Evolutionary conservation across 2,888 invertebrate species (phyloP), one percentile per base, ranked within the genome.

Genomic region (Lamellibrachia columna): DNA sequence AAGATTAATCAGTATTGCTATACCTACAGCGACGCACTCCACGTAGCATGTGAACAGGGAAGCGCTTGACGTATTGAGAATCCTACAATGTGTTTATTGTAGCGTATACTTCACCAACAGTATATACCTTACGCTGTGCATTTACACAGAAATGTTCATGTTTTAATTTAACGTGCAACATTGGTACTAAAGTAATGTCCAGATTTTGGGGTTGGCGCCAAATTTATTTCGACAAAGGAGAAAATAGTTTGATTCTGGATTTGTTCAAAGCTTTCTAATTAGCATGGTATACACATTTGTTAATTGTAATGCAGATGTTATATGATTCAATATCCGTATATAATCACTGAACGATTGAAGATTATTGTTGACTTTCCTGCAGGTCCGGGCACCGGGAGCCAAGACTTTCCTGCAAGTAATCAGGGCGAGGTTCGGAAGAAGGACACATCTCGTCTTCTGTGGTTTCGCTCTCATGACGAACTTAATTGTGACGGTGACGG

Each of bases 371-470:
- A 75, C n/a, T 75, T 11, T 75, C 75, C 22, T 75, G 75, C 75
- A 91, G 94, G 95, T 95, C 53, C 95, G 96, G 55, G 96, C 96
- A 1, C 96, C 96, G 0, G 96, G 96, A 7, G 96, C 96, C 75
- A 96, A 96, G 94, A 96, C 96, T 0, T 96, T 96, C 93, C 95
- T 96, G 7, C 96, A 96, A 93, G 95, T 96, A 52, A 96, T 96
- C 93, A 94, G 95, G 90, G 96, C 96, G 6, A 93, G 96, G 7
- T 96, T 96, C 93, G 96, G 96, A 7, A 94, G 93, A 90, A 94
- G 92, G 28, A 96, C 96, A 8, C 96, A 96, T 93, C 94, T 96
- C 28, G 95, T 95, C 52, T 96, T 95, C 94, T 96, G 96, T 92
- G 94, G 94, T 90, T 96, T 96, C 93, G 96, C 96, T 9, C 95